Percentiles rank a stretch among this genome's conserved stretches.
These are phyloP conservation scores for Cybosia mesomella DNA, from an alignment of 2,888 invertebrate species.

Conservation along the genomic window DNA sequence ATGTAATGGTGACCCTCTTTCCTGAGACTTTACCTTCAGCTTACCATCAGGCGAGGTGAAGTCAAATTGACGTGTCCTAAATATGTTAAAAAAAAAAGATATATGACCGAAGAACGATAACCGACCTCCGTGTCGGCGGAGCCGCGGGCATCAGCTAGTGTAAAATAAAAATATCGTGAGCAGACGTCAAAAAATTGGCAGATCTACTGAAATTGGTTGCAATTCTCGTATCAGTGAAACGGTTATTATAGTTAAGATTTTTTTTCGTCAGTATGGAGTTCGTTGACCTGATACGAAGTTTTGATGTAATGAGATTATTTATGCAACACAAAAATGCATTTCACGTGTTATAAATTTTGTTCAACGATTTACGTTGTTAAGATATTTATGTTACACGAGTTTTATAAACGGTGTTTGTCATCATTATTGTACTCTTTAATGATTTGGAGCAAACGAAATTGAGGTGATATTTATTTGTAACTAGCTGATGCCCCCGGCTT, in stretches of 20 bases:
- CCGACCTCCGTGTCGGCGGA: too few relatives aligned
- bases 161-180: constrained; percentile 17
- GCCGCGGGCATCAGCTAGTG: not conserved
- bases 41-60: too few relatives aligned
- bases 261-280: constrained; percentile 42
- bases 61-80: too few relatives aligned
- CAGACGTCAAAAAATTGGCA: constrained; percentile 33
- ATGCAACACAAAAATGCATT: constrained; percentile 55
- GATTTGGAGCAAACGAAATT: constrained; percentile 5
- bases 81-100: too few relatives aligned
- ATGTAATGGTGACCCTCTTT: too few relatives aligned
- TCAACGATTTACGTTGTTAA: constrained; percentile 29
- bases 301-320: constrained; percentile 54
- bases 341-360: constrained; percentile 37
- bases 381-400: constrained; percentile 30
- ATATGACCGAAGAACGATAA: too few relatives aligned
- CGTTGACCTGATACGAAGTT: constrained; percentile 58
- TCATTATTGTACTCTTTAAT: constrained; percentile 6
- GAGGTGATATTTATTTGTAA: not conserved
- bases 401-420: constrained; percentile 28
- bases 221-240: constrained; percentile 46
- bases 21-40: too few relatives aligned
- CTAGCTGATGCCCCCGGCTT: too few relatives aligned
- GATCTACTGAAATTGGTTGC: constrained; percentile 45
- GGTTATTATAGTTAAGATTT: constrained; percentile 47